Evolutionary conservation across 2,113 vertebrate genomes (phyloP), one percentile per base, ranked within the genome.

Genomic region (Dicerorhinus sumatrensis): DNA sequence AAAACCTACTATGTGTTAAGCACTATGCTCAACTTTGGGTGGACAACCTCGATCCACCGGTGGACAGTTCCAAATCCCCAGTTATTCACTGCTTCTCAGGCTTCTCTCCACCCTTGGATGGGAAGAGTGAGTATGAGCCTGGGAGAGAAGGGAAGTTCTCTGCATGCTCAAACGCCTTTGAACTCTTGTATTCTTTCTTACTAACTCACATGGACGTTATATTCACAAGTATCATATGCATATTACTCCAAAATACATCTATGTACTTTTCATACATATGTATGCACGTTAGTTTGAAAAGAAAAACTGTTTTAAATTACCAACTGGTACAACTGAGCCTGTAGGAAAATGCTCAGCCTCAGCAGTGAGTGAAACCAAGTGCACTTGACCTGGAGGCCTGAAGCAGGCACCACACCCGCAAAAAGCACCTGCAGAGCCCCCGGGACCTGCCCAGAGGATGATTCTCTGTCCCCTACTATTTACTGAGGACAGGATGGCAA

Each of bases 1-100:
- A 93, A 91, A 86, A 62, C 85, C 85, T 96, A 97, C 89, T 91
- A 65, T 33, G 83, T 54, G 76, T 62, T 13, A 58, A 63, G 18
- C 46, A 75, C 39, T n/a, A 4, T 33, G n/a, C 56, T 90, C 4
- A 5, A 33, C 65, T 90, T 84, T 95, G 39, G 39, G 21, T 20
- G n/a, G 42, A 75, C 31, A 67, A 77, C 18, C 46, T 93, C 63
- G 7, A 69, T 16, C 70, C 48, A 80, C 62, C 60, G 51, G 42
- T 5, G 10, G 16, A 56, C 36, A 36, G 31, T 51, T 65, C 31
- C 79, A 79, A 77, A 21, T 67, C 27, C 11, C 16, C 73, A 80
- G 39, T 2, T 2, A 36, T 25, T 92, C 62, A 29, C 72, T 36
- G 36, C 27, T 79, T 92, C 56, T 39, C 5, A 8, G 82, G 82